Conservation (phyloP, 2,113 vertebrate species). For the Amazona guildingii region DNA sequence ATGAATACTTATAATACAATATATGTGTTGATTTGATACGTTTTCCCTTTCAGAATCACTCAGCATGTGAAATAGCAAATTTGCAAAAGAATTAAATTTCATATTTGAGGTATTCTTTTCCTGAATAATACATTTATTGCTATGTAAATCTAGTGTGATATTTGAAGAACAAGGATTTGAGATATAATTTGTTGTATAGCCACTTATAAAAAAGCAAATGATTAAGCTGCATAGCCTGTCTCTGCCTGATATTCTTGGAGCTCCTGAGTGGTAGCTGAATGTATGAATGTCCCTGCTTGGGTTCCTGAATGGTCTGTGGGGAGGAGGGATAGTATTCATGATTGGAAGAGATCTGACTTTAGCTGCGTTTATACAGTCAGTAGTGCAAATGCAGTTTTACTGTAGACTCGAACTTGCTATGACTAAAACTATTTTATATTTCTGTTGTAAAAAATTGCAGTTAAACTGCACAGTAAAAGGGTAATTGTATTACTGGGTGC, state of each 20-base stretch:
- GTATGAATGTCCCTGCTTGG: accelerated
- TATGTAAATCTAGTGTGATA: neutral
- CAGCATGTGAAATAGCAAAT: neutral
- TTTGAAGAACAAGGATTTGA: neutral
- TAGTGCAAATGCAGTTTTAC: neutral
- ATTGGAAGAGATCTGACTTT: neutral
- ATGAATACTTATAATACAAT: neutral
- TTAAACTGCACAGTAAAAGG: neutral
- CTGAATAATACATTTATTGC: neutral
- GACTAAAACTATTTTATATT: neutral
- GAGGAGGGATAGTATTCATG: neutral
- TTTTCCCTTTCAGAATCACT: neutral
- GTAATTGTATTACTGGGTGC: neutral
- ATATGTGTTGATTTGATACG: neutral
- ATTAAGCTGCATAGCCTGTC: neutral
- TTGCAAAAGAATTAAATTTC: neutral
- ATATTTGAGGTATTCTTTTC: neutral
- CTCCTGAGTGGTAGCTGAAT: neutral
- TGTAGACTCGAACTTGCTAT: neutral
- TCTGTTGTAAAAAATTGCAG: neutral
- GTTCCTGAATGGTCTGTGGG: neutral
- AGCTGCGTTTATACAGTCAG: neutral
- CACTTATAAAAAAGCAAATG: neutral
- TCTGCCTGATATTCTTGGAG: neutral
- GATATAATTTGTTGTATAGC: neutral